phyloP scores from a whole-genome alignment of 2,888 invertebrate species.

The Tortrix viridana region DNA sequence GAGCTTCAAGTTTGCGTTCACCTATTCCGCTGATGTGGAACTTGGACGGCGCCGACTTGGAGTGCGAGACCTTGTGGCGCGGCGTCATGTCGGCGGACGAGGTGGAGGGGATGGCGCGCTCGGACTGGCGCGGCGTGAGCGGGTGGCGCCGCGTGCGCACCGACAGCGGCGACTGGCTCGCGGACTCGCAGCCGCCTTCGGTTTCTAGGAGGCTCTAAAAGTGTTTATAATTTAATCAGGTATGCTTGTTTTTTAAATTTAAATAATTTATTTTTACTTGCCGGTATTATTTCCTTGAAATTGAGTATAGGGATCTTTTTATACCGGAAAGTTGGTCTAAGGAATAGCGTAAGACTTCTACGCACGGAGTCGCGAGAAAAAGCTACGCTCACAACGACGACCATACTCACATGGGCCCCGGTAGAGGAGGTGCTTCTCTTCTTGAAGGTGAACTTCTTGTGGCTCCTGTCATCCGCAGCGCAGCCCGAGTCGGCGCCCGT shows the following conservation, averaged over 20 bases:
- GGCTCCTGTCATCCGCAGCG: conserved; percentile 89
- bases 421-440: conserved; percentile 95
- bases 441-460: conserved; percentile 93
- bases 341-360: too few species aligned
- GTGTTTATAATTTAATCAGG: conserved; percentile 48
- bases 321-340: too few species aligned
- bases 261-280: too few species aligned
- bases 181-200: conserved; percentile 89
- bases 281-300: too few species aligned
- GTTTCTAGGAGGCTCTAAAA: conserved; percentile 93
- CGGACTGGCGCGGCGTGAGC: conserved; percentile 93
- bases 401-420: conserved; percentile 84
- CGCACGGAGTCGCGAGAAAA: too few species aligned
- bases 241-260: too few species aligned
- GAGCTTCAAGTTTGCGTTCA: conserved; percentile 61
- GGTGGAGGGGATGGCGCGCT: conserved; percentile 86
- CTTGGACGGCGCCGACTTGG: conserved; percentile 80
- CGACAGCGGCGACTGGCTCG: conserved; percentile 91
- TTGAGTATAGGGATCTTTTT: too few species aligned
- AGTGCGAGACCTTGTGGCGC: conserved; percentile 82
- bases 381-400: neutral
- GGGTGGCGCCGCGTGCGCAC: conserved; percentile 90
- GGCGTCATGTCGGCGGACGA: conserved; percentile 90
- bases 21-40: conserved; percentile 89
- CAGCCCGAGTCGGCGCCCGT: conserved; percentile 86